These are phyloP conservation scores for Paracyclopina nana DNA, from an alignment of 1,140 invertebrate species.

Conservation along the genomic window DNA sequence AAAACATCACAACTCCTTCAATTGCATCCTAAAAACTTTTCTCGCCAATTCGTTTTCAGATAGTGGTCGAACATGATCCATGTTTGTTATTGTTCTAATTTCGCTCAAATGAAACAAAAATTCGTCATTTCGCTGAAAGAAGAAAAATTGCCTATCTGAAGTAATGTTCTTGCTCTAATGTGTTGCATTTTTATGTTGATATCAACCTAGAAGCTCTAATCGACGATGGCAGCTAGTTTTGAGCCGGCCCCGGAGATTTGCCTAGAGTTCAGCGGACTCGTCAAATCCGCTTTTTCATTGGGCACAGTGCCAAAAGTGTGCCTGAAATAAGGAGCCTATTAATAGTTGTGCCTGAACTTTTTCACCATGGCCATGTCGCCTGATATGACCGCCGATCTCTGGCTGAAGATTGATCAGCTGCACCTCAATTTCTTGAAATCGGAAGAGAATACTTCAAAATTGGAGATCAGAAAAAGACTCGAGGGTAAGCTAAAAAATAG, in stretches of 20 bases:
- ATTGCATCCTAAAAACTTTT: too few species aligned
- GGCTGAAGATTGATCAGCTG: neutral
- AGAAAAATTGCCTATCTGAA: too few species aligned
- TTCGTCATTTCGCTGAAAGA: too few species aligned
- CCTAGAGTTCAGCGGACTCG: neutral
- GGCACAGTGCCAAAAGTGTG: neutral
- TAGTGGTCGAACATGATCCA: too few species aligned
- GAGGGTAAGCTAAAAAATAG: slow-evolving; percentile 35
- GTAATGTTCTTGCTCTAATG: too few species aligned
- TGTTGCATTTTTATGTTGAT: too few species aligned
- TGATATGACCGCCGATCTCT: neutral
- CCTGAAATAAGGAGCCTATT: neutral
- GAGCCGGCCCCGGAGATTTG: neutral
- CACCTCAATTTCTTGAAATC: neutral
- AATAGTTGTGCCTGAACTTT: neutral
- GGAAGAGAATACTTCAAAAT: slow-evolving; percentile 41
- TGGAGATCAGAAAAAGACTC: slow-evolving; percentile 44
- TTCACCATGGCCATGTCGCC: neutral
- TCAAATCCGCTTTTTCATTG: neutral
- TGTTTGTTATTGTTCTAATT: too few species aligned
- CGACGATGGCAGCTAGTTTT: neutral
- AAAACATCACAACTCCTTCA: too few species aligned
- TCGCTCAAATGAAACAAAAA: too few species aligned
- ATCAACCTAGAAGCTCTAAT: too few species aligned
- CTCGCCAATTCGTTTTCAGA: too few species aligned